phyloP scores from a whole-genome alignment of 2,888 invertebrate species.

The Tetrapedia diversipes region DNA sequence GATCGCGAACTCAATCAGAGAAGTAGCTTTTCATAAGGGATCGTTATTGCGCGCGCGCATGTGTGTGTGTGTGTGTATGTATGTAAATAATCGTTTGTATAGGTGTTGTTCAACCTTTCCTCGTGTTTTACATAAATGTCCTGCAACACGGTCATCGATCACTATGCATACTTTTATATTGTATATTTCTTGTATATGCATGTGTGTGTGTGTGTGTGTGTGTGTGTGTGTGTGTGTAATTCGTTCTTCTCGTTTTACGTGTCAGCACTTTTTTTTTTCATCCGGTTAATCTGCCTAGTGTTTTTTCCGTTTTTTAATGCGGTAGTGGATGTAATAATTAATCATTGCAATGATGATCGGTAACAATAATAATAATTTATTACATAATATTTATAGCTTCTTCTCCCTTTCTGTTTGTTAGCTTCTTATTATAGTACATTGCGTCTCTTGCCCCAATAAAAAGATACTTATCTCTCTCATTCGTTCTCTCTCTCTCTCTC shows the following conservation, averaged over 20 bases:
- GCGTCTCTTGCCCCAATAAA: slow-evolving; percentile 75
- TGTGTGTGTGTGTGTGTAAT: slow-evolving; percentile 36
- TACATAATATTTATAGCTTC: slow-evolving; percentile 78
- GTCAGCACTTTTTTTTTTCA: slow-evolving; percentile 35
- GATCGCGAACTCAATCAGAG: slow-evolving; percentile 33
- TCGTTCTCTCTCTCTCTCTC: slow-evolving; percentile 44
- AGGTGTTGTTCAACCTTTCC: slow-evolving; percentile 38
- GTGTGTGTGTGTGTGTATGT: slow-evolving; percentile 35
- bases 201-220: slow-evolving; percentile 25
- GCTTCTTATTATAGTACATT: slow-evolving; percentile 78
- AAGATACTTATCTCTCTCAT: slow-evolving; percentile 68
- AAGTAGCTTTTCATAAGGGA: slow-evolving; percentile 28
- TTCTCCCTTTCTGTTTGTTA: slow-evolving; percentile 1
- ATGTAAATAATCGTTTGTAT: slow-evolving; percentile 49
- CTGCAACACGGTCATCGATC: slow-evolving; percentile 65
- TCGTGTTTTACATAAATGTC: slow-evolving; percentile 49
- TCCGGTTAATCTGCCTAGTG: slow-evolving; percentile 61
- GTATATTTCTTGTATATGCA: slow-evolving; percentile 43
- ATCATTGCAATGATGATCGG: slow-evolving; percentile 75
- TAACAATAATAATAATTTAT: slow-evolving; percentile 78
- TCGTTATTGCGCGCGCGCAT: slow-evolving; percentile 26
- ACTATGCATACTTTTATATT: slow-evolving; percentile 65
- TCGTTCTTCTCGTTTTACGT: slow-evolving; percentile 41
- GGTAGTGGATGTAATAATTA: slow-evolving; percentile 73
- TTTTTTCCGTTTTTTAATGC: slow-evolving; percentile 46